Evolutionary conservation across 1,140 invertebrate genomes (phyloP).

Genomic region (Lasaia peninsularis): DNA sequence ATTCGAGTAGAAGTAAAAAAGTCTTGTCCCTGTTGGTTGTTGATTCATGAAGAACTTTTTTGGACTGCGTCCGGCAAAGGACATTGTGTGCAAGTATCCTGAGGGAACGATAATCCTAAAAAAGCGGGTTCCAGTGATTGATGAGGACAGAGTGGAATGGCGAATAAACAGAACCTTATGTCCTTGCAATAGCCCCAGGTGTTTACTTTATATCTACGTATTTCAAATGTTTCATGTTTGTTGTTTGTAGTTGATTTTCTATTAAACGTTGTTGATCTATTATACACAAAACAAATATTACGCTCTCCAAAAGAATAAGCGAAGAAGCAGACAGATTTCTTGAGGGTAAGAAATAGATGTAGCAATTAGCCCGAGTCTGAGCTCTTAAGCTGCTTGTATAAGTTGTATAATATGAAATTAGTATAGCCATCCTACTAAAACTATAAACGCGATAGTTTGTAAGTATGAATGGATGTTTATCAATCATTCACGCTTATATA

Average conservation of each 20-base stretch:
- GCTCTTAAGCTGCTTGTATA: no score
- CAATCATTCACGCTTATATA: no score
- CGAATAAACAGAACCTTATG: constrained; percentile 57
- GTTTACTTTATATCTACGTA: constrained; percentile 43
- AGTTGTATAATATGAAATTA: no score
- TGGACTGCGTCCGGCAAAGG: constrained; percentile 32
- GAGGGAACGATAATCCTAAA: constrained; percentile 53
- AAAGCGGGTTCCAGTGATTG: constrained; percentile 61
- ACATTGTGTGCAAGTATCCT: constrained; percentile 37
- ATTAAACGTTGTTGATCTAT: constrained; percentile 3
- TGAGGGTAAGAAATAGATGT: no score
- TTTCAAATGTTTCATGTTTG: constrained; percentile 13
- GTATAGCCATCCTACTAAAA: no score
- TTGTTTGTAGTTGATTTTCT: constrained; percentile 15
- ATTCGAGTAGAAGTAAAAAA: constrained; percentile 32
- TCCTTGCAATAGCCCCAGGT: constrained; percentile 51
- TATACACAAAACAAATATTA: no score
- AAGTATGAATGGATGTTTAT: no score
- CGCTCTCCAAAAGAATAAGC: no score
- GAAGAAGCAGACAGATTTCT: no score
- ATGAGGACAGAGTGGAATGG: constrained; percentile 50
- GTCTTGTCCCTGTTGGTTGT: constrained; percentile 35
- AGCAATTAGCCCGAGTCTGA: no score
- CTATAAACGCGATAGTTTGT: no score
- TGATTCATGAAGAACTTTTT: constrained; percentile 42